A percentile compares a stretch with the other conserved stretches of the same genome.
Evolutionary conservation across 2,888 invertebrate species (phyloP).

Genomic region (Nephrotoma flavescens): DNA sequence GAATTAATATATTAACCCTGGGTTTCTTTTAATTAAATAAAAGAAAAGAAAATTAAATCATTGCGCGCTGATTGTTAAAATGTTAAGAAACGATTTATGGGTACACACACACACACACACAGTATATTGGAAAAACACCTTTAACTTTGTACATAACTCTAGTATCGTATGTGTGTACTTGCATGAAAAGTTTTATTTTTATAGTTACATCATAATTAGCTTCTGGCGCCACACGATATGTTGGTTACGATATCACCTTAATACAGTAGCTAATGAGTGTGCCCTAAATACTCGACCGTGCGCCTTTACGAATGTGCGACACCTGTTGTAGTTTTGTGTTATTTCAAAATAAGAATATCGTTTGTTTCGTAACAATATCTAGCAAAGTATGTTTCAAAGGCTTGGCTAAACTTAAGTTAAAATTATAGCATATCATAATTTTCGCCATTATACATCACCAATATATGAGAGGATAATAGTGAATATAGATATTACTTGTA

Average conservation of each 20-base stretch:
- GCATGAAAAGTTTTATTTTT: not conserved
- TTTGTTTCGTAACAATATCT: too few relatives aligned
- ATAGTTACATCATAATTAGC: not conserved
- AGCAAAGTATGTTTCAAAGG: too few relatives aligned
- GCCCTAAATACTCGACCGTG: too few relatives aligned
- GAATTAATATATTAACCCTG: not conserved
- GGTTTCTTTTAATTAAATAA: not conserved
- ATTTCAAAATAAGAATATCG: too few relatives aligned
- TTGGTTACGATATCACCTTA: not conserved
- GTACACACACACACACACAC: not conserved
- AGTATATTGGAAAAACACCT: not conserved
- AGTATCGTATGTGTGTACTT: not conserved
- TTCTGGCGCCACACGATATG: not conserved
- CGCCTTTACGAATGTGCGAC: too few relatives aligned
- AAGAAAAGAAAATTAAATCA: not conserved
- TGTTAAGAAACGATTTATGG: not conserved
- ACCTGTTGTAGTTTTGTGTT: too few relatives aligned
- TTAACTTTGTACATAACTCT: not conserved
- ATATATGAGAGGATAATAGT: too few relatives aligned
- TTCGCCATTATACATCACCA: too few relatives aligned
- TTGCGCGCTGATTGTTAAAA: not conserved
- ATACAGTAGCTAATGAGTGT: not conserved
- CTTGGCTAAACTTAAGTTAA: too few relatives aligned
- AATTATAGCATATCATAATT: too few relatives aligned
- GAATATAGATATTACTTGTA: too few relatives aligned